Base-by-base conservation (phyloP, 92 coral and sea anemone genomes). In the Plumapathes pennacea region DNA sequence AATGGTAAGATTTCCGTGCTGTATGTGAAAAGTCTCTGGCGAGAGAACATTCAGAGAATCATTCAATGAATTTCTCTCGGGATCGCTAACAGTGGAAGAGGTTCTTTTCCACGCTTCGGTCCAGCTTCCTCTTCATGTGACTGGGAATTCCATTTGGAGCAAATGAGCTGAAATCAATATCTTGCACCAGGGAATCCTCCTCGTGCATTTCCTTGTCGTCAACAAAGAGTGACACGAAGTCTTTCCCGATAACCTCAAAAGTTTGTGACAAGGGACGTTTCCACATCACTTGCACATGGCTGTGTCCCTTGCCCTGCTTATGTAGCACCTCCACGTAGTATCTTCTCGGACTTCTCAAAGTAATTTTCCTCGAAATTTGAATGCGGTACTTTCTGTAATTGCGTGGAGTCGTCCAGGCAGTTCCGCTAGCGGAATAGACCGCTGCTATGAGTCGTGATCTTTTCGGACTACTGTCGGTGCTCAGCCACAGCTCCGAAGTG, bases 401-500 rank as follows among this genome's bases (percentile, higher is more conserved):
- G 5, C 72, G 64, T 4, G 77, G 74, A 44, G 78, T 82, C 2
- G 82, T 76, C 37, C 66, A 82, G 1, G 71, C 88, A 1, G 53
- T 64, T 8, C 81, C 95, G 11, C 62, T 78, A 5, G 77, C 54
- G 33, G 85, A 78, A 34, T 70, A 82, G 25, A 86, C 95, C 5
- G 85, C 78, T 47, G 95, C 81, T 20, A 86, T 76, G 64, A 86
- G 72, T 71, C 95, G 85, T 32, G 82, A 52, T 37, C 60, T 82
- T 57, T 55, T 86, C 76, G 95, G 95, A 43, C 82, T 71, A 32
- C 72, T 67, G 50, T 86, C 85, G 71, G 85, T 50, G 48, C 95
- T 86, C 25, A 86, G 75, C 95, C 95, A 86, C 12, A 86, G 82
- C 62, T 86, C 95, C 63, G 95, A 86, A 47, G 89, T 71, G 20